phyloP scores from a whole-genome alignment of 2,113 vertebrate species.

The Apeltes quadracus region DNA sequence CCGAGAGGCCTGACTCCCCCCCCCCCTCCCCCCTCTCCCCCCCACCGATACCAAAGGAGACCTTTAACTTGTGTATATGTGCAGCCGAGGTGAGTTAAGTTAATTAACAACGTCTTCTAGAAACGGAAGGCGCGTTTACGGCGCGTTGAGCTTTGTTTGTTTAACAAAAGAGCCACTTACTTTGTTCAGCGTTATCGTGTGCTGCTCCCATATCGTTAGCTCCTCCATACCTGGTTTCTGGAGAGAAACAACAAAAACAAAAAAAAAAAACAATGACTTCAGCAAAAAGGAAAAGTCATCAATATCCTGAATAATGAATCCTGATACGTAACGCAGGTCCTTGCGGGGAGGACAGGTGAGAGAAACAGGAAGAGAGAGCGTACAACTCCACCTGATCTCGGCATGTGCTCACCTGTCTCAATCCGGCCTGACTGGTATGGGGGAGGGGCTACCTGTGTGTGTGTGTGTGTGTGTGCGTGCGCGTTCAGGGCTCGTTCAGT shows the following conservation, averaged over 20 bases:
- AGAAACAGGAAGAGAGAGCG: slow-evolving; percentile 21
- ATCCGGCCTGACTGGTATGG: slow-evolving; percentile 78
- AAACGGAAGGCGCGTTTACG: too few relatives aligned
- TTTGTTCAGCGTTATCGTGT: slow-evolving; percentile 88
- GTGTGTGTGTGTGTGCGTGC: slow-evolving; percentile 1
- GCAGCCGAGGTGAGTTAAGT: not conserved
- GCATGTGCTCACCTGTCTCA: slow-evolving; percentile 75
- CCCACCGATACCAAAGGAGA: slow-evolving; percentile 2
- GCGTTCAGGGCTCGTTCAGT: not conserved
- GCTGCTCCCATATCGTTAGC: slow-evolving; percentile 95
- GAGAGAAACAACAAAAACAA: slow-evolving; percentile 8
- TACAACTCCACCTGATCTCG: slow-evolving; percentile 48
- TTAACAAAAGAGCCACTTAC: slow-evolving; percentile 72
- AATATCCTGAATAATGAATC: not conserved
- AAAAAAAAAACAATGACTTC: not conserved
- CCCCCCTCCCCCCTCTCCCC: not conserved
- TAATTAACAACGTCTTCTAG: not conserved
- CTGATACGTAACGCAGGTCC: not conserved
- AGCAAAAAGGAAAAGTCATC: not conserved
- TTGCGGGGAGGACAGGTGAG: slow-evolving; percentile 42
- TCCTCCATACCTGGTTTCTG: slow-evolving; percentile 90
- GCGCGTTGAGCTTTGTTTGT: not conserved
- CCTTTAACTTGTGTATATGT: not conserved
- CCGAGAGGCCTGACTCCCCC: slow-evolving; percentile 26
- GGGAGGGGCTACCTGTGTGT: slow-evolving; percentile 62